Evolutionary conservation across 2,888 invertebrate genomes (phyloP), one percentile per base, ranked within the genome.

Genomic region (Chrysina gloriosa): DNA sequence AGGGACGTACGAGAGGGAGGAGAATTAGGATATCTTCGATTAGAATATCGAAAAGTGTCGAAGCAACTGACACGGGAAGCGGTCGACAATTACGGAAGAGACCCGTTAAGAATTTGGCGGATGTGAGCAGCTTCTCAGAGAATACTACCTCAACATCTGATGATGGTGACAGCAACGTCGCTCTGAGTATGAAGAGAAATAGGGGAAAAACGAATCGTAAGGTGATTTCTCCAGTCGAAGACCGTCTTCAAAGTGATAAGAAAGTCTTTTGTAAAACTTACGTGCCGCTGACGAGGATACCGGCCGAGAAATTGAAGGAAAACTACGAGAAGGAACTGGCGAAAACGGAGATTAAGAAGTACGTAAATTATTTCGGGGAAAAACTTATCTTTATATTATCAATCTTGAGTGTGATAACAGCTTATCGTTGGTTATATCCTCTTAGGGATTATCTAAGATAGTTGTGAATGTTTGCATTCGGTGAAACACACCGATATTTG

Each of bases 281-380:
- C 63, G 75, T 81, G 27, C 73, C 74, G 14, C 71, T 82, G 66
- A 76, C 78, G 23, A 74, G 72, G 69, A 71, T 79, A 42, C 73
- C 75, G 23, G 75, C 77, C 68, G 77, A 78, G 52, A 74, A 77
- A 68, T 67, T 82, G 67, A 78, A 77, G 61, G 74, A 75, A n/a
- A 68, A 74, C 65, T 80, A 78, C 74, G 66, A 75, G 47, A 73
- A 71, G 61, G 75, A 76, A 63, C 73, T 76, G 31, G 75, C 79
- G 58, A 65, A 75, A 19, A 70, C 72, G 48, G 73, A 77, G 71
- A 48, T 73, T 27, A 52, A 70, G 52, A 73, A 73, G 75, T 75
- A 36, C 58, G 69, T 72, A 52, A 48, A n/a, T 14, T 42, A 1
- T 31, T 16, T 16, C n/a, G n/a, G n/a, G n/a, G n/a, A n/a, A n/a